These are phyloP conservation scores for Aviceda subcristata DNA, from an alignment of 2,113 vertebrate genomes.

Conservation along the genomic window DNA sequence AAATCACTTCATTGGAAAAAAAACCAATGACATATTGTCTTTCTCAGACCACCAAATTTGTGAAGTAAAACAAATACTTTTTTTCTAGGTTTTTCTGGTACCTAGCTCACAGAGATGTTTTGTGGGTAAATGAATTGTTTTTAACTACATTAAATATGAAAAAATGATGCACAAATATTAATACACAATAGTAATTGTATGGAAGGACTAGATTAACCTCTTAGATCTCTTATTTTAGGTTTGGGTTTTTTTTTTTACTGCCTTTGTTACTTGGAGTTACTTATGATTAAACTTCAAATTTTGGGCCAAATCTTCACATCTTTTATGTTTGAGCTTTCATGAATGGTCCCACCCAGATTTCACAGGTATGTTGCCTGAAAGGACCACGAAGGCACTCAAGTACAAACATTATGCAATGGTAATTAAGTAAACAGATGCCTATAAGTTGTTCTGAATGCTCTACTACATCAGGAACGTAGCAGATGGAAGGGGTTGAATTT, in stretches of 20 bases:
- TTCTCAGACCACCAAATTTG: not conserved
- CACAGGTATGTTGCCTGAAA: not conserved
- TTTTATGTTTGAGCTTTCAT: not conserved
- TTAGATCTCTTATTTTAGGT: not conserved
- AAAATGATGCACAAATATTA: not conserved
- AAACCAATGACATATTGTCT: not conserved
- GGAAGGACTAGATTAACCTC: not conserved
- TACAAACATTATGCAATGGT: not conserved
- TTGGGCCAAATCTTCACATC: not conserved
- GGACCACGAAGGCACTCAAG: not conserved
- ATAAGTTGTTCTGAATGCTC: not conserved
- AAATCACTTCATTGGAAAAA: not conserved
- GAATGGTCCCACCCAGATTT: not conserved
- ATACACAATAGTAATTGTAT: not conserved
- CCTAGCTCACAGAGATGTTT: not conserved
- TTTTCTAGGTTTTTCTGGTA: not conserved
- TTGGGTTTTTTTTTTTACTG: not conserved
- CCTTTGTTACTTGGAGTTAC: not conserved
- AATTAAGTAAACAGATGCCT: not conserved
- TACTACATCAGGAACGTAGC: not conserved
- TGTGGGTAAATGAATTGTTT: not conserved
- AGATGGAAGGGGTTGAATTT: not conserved
- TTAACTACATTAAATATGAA: not conserved
- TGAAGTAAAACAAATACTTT: not conserved
- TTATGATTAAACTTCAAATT: not conserved